Evolutionary conservation across 2,113 vertebrate species (phyloP).

Genomic region (Willisornis vidua): DNA sequence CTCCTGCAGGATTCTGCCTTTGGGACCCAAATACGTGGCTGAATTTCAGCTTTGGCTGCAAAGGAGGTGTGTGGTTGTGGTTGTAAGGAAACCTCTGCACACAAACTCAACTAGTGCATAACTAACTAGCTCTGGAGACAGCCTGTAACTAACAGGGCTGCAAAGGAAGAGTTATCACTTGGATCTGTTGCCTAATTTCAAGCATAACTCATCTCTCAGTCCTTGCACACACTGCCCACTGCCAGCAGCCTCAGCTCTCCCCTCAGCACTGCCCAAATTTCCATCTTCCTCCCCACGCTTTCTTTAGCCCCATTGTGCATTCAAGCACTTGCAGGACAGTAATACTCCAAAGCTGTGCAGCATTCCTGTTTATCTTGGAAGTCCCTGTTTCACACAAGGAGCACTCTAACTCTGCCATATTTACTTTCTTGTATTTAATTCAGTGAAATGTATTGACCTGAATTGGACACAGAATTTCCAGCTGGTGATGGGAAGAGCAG

Average conservation of each 20-base stretch:
- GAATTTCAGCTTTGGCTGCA: background rate
- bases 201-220: background rate
- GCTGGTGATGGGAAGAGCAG: background rate
- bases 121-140: background rate
- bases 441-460: slow-evolving; percentile 40
- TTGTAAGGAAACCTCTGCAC: background rate
- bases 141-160: background rate
- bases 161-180: background rate
- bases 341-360: background rate
- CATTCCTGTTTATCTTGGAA: slow-evolving; percentile 55
- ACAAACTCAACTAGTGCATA: fast-evolving
- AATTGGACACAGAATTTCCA: slow-evolving; percentile 5
- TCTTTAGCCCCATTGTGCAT: slow-evolving; percentile 25
- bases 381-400: background rate
- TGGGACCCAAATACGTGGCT: background rate
- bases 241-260: background rate
- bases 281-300: background rate
- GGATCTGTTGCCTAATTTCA: background rate
- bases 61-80: background rate
- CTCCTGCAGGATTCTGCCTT: background rate
- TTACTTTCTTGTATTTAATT: slow-evolving; percentile 45
- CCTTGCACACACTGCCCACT: background rate
- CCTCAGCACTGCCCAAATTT: background rate
- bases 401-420: slow-evolving; percentile 11
- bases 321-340: background rate